These are phyloP conservation scores for Xestoiulus laeticollis DNA, from an alignment of 2,888 invertebrate species.

Conservation along the genomic window DNA sequence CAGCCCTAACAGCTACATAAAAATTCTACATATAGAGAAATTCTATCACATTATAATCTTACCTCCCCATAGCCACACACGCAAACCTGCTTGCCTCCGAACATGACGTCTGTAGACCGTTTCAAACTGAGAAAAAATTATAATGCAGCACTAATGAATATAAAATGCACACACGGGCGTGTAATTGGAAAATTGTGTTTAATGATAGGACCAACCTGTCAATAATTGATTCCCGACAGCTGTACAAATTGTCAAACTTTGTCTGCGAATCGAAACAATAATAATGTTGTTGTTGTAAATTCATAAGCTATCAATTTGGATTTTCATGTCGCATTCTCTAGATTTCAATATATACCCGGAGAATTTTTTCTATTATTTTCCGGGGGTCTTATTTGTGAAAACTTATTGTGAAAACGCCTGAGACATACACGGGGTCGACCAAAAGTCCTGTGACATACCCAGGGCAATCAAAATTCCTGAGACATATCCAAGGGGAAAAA, in stretches of 20 bases:
- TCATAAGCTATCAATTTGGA: not conserved
- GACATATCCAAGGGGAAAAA: too few relatives aligned
- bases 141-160: not conserved
- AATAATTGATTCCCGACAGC: conserved; percentile 90
- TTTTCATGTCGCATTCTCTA: not conserved
- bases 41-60: conserved; percentile 55
- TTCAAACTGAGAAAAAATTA: conserved; percentile 72
- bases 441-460: too few relatives aligned
- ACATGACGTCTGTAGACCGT: conserved; percentile 94
- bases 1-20: not conserved
- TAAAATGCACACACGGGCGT: not conserved
- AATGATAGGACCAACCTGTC: conserved; percentile 72
- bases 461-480: too few relatives aligned
- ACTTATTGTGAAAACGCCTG: too few relatives aligned
- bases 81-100: conserved; percentile 95
- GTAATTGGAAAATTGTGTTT: not conserved
- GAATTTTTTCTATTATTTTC: too few relatives aligned
- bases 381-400: too few relatives aligned
- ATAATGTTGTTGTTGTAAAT: not conserved
- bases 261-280: conserved; percentile 68
- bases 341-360: too few relatives aligned
- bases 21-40: not conserved
- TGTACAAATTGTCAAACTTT: conserved; percentile 96
- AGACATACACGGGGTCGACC: too few relatives aligned
- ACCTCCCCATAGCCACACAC: conserved; percentile 95